Evolutionary conservation across 2,888 invertebrate genomes (phyloP).

Genomic region (Norana najaformis): DNA sequence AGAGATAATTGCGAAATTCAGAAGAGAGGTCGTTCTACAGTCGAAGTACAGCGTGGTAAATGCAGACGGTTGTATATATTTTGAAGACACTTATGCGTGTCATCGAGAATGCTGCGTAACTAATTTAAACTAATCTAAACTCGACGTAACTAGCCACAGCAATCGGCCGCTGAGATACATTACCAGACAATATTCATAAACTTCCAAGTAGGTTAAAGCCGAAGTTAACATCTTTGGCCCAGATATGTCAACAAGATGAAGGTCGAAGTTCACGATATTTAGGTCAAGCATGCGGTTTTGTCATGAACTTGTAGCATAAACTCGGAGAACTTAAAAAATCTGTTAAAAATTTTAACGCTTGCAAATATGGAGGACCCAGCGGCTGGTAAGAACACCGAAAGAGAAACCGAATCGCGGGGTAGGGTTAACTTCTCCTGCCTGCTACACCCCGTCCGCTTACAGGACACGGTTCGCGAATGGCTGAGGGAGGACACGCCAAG

Average conservation of each 20-base stretch:
- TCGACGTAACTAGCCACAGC: too few relatives aligned
- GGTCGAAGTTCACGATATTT: neutral
- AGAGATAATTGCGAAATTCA: too few relatives aligned
- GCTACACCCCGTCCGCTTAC: constrained; percentile 58
- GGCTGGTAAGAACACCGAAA: neutral
- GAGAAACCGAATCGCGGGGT: neutral
- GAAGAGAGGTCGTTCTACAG: too few relatives aligned
- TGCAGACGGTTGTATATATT: too few relatives aligned
- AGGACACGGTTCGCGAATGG: constrained; percentile 56
- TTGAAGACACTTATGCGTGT: too few relatives aligned
- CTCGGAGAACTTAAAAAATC: too few relatives aligned
- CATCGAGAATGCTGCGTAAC: too few relatives aligned
- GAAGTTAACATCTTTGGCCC: too few relatives aligned
- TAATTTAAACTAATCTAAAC: too few relatives aligned
- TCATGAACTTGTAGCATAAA: neutral
- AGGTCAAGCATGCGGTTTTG: neutral
- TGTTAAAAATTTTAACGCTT: neutral
- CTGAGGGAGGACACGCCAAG: constrained; percentile 58
- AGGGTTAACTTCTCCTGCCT: constrained; percentile 32
- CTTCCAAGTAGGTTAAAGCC: neutral
- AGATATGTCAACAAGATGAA: neutral
- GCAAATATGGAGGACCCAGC: neutral
- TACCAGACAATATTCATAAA: too few relatives aligned
- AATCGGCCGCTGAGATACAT: neutral
- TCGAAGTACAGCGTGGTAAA: too few relatives aligned